A percentile compares a stretch with the other conserved stretches of the same genome.
Evolutionary conservation across 1,140 invertebrate genomes (phyloP).

Genomic region (Ooceraea biroi): DNA sequence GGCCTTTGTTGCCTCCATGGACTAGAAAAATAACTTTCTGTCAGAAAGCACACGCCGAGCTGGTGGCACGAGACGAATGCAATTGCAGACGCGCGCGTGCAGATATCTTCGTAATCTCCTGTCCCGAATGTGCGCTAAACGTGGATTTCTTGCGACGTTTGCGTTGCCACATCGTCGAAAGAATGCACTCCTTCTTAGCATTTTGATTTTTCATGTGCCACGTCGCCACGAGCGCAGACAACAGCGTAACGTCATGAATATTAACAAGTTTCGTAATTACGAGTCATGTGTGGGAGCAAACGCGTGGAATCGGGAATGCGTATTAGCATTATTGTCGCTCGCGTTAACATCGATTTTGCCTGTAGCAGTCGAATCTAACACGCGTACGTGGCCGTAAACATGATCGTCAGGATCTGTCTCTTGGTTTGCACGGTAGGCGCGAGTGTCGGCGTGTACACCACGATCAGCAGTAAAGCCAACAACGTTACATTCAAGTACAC

Average conservation of each 20-base stretch:
- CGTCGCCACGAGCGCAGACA: neutral
- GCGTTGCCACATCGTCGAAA: neutral
- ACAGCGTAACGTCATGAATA: conserved; percentile 57
- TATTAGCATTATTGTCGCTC: conserved; percentile 41
- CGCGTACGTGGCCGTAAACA: conserved; percentile 23
- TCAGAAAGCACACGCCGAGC: conserved; percentile 10
- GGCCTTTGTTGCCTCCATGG: conserved; percentile 88
- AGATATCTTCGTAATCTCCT: neutral
- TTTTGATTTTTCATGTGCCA: neutral
- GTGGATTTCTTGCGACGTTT: neutral
- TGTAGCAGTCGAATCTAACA: conserved; percentile 20
- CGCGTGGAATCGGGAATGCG: conserved; percentile 33
- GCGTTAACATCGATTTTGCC: conserved; percentile 5
- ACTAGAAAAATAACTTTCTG: conserved; percentile 83
- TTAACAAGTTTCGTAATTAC: conserved; percentile 58
- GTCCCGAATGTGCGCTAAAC: neutral
- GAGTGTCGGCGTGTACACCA: conserved; percentile 70
- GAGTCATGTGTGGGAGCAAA: conserved; percentile 37
- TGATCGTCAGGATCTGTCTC: conserved; percentile 49
- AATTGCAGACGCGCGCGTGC: neutral
- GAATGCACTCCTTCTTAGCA: neutral
- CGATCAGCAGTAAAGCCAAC: conserved; percentile 78
- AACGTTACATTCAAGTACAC: conserved; percentile 79
- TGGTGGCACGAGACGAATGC: neutral
- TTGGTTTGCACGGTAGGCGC: conserved; percentile 34